These are phyloP conservation scores for Protobothrops flavoviridis DNA, from an alignment of 2,113 vertebrate species.

Conservation along the genomic window DNA sequence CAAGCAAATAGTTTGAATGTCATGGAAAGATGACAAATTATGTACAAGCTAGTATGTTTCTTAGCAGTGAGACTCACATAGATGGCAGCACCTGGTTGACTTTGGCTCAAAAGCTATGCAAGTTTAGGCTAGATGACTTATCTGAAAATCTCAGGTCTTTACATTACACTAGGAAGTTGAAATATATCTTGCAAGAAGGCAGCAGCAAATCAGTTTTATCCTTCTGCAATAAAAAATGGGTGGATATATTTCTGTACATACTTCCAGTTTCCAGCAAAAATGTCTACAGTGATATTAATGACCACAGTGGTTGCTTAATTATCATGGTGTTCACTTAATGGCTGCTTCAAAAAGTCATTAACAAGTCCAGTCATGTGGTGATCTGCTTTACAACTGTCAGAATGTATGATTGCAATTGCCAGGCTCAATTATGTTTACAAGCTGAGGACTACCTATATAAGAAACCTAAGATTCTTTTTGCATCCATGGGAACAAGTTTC, in stretches of 20 bases:
- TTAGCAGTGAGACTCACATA: not conserved
- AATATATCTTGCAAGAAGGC: not conserved
- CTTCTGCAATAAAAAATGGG: not conserved
- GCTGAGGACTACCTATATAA: not conserved
- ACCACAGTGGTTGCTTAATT: not conserved
- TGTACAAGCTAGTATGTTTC: not conserved
- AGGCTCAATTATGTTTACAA: not conserved
- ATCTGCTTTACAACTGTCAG: not conserved
- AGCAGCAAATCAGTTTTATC: not conserved
- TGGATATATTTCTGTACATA: not conserved
- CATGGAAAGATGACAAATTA: not conserved
- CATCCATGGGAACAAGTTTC: not conserved
- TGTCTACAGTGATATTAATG: not conserved
- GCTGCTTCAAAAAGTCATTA: not conserved
- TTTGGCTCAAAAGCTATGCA: not conserved
- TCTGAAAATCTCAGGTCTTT: not conserved
- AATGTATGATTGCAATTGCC: not conserved
- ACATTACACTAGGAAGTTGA: not conserved
- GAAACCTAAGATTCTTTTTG: not conserved
- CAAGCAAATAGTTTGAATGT: not conserved
- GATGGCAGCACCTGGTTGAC: not conserved
- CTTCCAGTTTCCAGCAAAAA: not conserved
- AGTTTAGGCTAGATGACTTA: not conserved
- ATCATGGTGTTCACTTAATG: not conserved
- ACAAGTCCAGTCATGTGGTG: too few relatives aligned